Conservation (phyloP, 2,797 vertebrate genomes). For the Chiroxiphia lanceolata region DNA sequence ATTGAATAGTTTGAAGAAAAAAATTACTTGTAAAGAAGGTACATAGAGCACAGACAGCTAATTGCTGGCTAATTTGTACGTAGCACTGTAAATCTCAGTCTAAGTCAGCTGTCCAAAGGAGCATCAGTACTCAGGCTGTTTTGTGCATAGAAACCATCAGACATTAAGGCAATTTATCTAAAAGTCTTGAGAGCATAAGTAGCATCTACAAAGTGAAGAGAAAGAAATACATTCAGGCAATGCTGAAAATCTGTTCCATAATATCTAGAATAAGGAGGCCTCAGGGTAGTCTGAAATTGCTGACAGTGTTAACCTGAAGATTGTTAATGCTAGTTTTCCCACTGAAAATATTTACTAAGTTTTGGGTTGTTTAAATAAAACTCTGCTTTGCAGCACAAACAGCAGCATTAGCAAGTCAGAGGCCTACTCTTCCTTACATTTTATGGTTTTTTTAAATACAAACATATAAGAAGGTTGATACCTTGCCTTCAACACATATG, state of each 20-base stretch:
- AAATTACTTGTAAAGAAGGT: not conserved
- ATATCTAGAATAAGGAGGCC: not conserved
- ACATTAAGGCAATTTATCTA: not conserved
- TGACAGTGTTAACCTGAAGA: not conserved
- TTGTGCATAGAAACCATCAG: not conserved
- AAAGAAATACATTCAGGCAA: not conserved
- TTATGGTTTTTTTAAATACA: not conserved
- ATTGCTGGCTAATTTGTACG: not conserved
- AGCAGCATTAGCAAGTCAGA: not conserved
- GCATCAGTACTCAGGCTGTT: not conserved
- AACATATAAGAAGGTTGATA: not conserved
- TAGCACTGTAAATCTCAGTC: not conserved
- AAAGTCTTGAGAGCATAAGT: not conserved
- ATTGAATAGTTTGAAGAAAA: not conserved
- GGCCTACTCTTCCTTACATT: not conserved
- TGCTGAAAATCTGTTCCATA: not conserved
- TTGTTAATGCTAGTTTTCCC: not conserved
- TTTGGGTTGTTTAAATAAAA: not conserved
- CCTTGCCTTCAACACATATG: not conserved
- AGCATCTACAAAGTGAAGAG: not conserved
- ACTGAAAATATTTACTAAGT: not conserved
- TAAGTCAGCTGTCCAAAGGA: not conserved
- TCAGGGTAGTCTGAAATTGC: not conserved
- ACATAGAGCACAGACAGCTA: not conserved
- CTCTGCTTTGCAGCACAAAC: not conserved